Evolutionary conservation across 2,797 vertebrate genomes (phyloP), one percentile per base, ranked within the genome.

Genomic region (Sebastes hopkinsi): DNA sequence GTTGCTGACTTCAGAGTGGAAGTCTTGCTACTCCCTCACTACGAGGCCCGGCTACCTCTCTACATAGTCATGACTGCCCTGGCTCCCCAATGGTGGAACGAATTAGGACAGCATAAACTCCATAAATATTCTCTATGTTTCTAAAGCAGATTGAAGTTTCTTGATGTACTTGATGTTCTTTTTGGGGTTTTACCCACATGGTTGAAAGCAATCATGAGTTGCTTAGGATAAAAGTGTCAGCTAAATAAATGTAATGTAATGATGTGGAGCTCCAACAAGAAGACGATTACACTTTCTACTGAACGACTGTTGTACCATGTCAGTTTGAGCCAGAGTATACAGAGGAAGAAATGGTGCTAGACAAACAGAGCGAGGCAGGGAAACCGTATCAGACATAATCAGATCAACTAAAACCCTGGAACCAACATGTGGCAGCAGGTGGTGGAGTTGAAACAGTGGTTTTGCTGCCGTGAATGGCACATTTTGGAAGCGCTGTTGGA

Each of bases 1-100:
- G 55, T n/a, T 13, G 42, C 2, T 22, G 50, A 54, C 18, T 54
- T 54, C 20, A 54, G 18, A 54, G 50, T 54, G 20, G 18, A 61
- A 38, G 36, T 46, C 42, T 46, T 46, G 16, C 42, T 46, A 46
- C 42, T 46, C 16, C 42, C 42, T 46, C 42, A 18, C 16, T 18
- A 46, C 16, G 1, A 46, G 42, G 42, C 16, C 42, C 16, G 7
- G 42, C 42, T 46, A 46, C 16, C 0, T 0, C 42, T 18, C 42
- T 18, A 46, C 42, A 18, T 46, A 46, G 42, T 18, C 42, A 46
- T 0, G 42, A 46, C 42, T 32, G 38, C 0, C 38, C 14, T 50
- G 18, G 46, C 1, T 50, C 0, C 46, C 18, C 18, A 20, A 50
- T 50, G 46, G 46, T 20, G 8, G 46, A 50, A 50, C 46, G 18